Base-by-base conservation (phyloP, 1,140 invertebrate species). In the Maconellicoccus hirsutus region DNA sequence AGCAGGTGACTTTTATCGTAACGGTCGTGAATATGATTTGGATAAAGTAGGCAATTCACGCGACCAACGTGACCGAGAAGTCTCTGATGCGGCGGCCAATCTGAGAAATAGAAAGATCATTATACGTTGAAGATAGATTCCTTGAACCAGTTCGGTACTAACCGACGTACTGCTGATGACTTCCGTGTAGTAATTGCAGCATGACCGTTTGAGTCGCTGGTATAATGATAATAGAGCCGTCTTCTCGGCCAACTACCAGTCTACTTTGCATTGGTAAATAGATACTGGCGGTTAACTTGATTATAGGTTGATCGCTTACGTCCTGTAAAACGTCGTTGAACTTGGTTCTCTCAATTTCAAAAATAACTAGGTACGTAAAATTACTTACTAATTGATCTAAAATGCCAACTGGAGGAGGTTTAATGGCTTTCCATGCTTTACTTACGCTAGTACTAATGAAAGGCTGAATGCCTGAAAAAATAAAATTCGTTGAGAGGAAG, bases 211-310 rank as follows among this genome's bases (percentile, higher is more conserved):
- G 93, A 0, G 93, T 95, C 0, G 94, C 96, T 25, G 96, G 93
- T 7, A 97, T 89, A 70, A 99, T 96, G n/a, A 98, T 88, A 73
- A 99, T 98, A 63, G 91, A 90, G 16, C 97, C 97, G 80, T 99
- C 95, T 78, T 96, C 91, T 33, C 96, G 83, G 1, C 97, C 97
- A 74, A 96, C 91, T 3, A 98, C 94, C 39, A 99, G 79, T 25
- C 93, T 87, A 76, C 94, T 95, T 77, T 98, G 94, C 29, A 90
- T 87, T 7, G 96, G 88, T 23, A 98, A 82, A 80, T 96, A 98
- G 72, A 98, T 92, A 71, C 91, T 94, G 10, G 93, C 89, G 0
- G 93, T 95, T 52, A 96, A 81, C 76, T 92, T 91, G 8, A 92
- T 86, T 73, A 84, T 83, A 78, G 79, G 74, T 72, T 76, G 75